Evolutionary conservation across 2,888 invertebrate genomes (phyloP).

Genomic region (Neoascia interrupta): DNA sequence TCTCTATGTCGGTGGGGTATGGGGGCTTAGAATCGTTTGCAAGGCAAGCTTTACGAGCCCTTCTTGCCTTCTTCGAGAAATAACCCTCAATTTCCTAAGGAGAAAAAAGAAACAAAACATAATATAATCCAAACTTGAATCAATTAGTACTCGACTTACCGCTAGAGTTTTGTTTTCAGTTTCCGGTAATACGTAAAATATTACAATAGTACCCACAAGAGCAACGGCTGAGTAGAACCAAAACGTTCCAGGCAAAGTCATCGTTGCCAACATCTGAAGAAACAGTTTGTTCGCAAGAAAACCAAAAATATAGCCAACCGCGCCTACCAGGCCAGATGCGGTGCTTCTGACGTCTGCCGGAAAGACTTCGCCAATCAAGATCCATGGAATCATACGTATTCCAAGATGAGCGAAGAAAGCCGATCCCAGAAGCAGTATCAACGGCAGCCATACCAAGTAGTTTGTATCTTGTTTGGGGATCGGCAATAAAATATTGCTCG

Average conservation of each 20-base stretch:
- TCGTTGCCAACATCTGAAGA: conserved; percentile 82
- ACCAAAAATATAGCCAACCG: conserved; percentile 87
- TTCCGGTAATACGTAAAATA: conserved; percentile 88
- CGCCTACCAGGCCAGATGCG: conserved; percentile 87
- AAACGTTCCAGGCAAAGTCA: conserved; percentile 87
- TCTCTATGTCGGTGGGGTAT: conserved; percentile 70
- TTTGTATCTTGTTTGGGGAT: conserved; percentile 80
- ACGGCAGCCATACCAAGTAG: conserved; percentile 85
- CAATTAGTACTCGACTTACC: conserved; percentile 71
- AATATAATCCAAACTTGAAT: background rate
- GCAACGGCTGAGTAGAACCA: conserved; percentile 85
- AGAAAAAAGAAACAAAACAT: conserved; percentile 11
- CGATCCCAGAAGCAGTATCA: conserved; percentile 83
- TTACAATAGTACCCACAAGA: conserved; percentile 82
- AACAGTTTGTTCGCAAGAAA: conserved; percentile 89
- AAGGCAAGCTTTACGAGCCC: conserved; percentile 42
- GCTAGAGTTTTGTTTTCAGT: conserved; percentile 88
- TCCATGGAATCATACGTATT: conserved; percentile 88
- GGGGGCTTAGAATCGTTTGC: conserved; percentile 57
- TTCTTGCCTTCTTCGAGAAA: conserved; percentile 76
- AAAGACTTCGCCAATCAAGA: conserved; percentile 89
- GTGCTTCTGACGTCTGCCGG: conserved; percentile 85
- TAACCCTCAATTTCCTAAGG: conserved; percentile 77
- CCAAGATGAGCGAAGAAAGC: conserved; percentile 85
- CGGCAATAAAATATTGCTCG: conserved; percentile 74